Evolutionary conservation across 1,140 invertebrate species (phyloP).

Genomic region (Calephelis virginiensis): DNA sequence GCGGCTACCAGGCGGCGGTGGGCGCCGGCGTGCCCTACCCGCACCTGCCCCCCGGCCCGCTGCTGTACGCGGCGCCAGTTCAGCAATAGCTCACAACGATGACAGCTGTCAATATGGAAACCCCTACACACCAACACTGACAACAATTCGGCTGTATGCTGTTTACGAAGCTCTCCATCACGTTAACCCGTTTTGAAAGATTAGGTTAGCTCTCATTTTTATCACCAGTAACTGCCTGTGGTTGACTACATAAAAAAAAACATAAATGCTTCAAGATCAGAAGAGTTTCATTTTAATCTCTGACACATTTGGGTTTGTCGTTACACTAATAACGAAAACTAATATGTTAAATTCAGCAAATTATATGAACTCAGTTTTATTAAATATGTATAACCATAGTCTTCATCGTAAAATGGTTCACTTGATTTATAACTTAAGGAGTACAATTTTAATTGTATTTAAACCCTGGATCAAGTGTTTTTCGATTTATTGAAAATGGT

Average conservation of each 20-base stretch:
- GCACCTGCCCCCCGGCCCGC: slow-evolving; percentile 67
- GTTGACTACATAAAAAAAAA: too few species aligned
- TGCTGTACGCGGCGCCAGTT: slow-evolving; percentile 73
- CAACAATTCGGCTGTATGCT: slow-evolving; percentile 16
- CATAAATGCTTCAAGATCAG: too few species aligned
- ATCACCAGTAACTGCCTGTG: too few species aligned
- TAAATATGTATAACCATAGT: too few species aligned
- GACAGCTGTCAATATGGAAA: not conserved
- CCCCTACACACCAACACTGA: not conserved
- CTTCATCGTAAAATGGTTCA: not conserved
- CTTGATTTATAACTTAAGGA: not conserved
- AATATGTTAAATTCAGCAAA: too few species aligned
- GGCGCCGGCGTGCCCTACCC: slow-evolving; percentile 66
- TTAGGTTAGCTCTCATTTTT: too few species aligned
- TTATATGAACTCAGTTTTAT: too few species aligned
- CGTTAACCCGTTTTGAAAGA: not conserved
- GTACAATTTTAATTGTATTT: too few species aligned
- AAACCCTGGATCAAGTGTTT: not conserved
- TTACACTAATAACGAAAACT: too few species aligned
- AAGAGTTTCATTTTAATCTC: too few species aligned
- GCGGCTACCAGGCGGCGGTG: slow-evolving; percentile 73
- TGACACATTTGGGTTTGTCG: too few species aligned
- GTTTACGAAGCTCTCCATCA: not conserved
- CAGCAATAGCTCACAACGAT: slow-evolving; percentile 60
- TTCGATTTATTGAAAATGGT: not conserved